Base-by-base conservation (phyloP, 2,113 vertebrate genomes). In the Cygnus buccinator region DNA sequence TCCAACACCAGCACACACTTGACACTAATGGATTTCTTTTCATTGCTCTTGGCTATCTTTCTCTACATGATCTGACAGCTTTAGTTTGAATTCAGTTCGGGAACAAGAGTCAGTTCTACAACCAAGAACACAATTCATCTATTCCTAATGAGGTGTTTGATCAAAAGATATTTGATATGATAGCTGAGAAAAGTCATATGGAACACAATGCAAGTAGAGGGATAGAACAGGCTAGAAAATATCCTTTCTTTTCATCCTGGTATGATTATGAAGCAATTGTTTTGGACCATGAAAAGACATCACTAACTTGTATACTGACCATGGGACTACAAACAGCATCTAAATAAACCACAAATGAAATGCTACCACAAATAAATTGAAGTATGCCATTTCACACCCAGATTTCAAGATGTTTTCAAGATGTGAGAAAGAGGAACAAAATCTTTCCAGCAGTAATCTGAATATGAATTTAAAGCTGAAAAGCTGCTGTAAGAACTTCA, bases 11-110 rank as follows among this genome's bases (percentile, higher is more conserved):
- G 46, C 29, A 35, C n/a, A 55, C 21, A 48, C 39, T 71, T 31
- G 68, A 90, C 31, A 46, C 17, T 52, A 94, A 92, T 33, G 46
- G 88, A 92, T 83, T 88, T 86, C 41, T 83, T 87, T 94, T 90
- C 66, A n/a, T 9, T 81, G 46, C 10, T 81, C 74, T 87, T 59
- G 59, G 29, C 23, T 62, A 22, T 57, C 59, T 18, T 39, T 71
- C 62, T 29, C 54, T 68, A 20, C 29, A 28, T 29, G 25, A 89
- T 39, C 70, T 81, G 82, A 59, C n/a, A 95, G 37, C 43, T 94
- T 89, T 35, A 46, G 67, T 29, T 55, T 28, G 76, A 63, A 83
- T 52, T 66, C 25, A 75, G 35, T 6, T 66, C 19, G 75, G 86
- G 57, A 68, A 39, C 52, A 59, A 59, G 21, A 65, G 21, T 67